Conservation (phyloP, 2,113 vertebrate species). For the Hoplias malabaricus region DNA sequence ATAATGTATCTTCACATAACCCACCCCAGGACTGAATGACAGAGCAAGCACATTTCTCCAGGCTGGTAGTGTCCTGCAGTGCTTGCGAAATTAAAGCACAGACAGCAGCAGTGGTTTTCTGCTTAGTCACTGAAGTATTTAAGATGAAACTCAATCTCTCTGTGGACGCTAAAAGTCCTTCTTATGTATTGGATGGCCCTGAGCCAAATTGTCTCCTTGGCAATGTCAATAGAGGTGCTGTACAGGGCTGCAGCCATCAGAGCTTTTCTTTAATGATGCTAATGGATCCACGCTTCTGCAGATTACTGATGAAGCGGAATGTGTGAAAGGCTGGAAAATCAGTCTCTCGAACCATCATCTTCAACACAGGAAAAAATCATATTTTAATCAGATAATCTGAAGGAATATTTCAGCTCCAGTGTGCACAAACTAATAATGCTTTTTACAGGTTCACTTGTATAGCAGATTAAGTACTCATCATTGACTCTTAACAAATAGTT, state of each 20-base stretch:
- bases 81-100: conserved; percentile 37
- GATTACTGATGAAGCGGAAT: not conserved
- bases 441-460: not conserved
- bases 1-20: not conserved
- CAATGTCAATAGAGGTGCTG: conserved; percentile 20
- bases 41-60: conserved; percentile 8
- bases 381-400: not conserved
- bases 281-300: conserved; percentile 9
- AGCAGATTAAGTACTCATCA: not conserved
- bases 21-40: conserved; percentile 3
- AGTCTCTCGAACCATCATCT: no score
- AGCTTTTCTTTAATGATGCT: conserved; percentile 27
- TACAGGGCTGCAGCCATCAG: not conserved
- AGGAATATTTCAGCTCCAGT: not conserved
- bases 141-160: conserved; percentile 44
- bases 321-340: conserved; percentile 1
- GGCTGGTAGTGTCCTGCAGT: conserved; percentile 1
- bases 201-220: conserved; percentile 54
- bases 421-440: not conserved
- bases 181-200: conserved; percentile 51
- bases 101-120: conserved; percentile 52
- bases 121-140: conserved; percentile 60
- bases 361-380: no score
- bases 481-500: not conserved
- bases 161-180: conserved; percentile 31